A percentile compares a stretch with the other conserved stretches of the same genome.
Evolutionary conservation across 2,888 invertebrate genomes (phyloP).

Genomic region (Drosophila pseudotalamancana): DNA sequence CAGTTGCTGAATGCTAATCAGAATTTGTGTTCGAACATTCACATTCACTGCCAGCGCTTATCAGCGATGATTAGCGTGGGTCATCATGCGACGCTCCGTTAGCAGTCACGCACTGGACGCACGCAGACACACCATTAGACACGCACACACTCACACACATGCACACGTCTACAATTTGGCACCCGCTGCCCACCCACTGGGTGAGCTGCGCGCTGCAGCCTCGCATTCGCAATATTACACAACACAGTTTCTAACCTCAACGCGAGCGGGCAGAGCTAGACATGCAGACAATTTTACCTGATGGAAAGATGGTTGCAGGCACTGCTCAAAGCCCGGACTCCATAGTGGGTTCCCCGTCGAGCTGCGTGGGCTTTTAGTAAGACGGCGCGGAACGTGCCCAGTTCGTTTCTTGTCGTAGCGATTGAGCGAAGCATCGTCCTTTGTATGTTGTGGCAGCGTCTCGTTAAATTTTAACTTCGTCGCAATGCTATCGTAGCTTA

Average conservation of each 20-base stretch:
- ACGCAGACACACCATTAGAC: not conserved
- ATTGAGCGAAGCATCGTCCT: constrained; percentile 90
- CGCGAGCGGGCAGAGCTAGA: constrained; percentile 14
- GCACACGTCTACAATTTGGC: not conserved
- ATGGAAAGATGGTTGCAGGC: constrained; percentile 61
- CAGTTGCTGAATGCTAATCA: constrained; percentile 34
- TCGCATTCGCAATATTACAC: constrained; percentile 82
- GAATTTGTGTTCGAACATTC: constrained; percentile 15
- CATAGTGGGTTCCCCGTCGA: constrained; percentile 74
- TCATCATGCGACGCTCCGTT: constrained; percentile 57
- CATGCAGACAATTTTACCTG: constrained; percentile 68
- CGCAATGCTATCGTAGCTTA: not conserved
- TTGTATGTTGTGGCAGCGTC: constrained; percentile 7
- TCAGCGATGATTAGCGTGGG: constrained; percentile 32
- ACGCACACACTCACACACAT: constrained; percentile 1
- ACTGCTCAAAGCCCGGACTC: constrained; percentile 71
- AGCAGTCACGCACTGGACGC: constrained; percentile 45
- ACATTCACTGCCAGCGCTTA: constrained; percentile 23
- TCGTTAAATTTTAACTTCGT: not conserved
- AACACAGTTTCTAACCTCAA: constrained; percentile 84
- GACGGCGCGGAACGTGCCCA: constrained; percentile 86
- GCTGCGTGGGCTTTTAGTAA: constrained; percentile 85
- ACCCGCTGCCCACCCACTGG: constrained; percentile 21
- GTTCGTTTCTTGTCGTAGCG: constrained; percentile 88
- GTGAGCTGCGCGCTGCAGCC: constrained; percentile 18